Conservation (phyloP, 2,797 vertebrate genomes). For the Meda fulgida region DNA sequence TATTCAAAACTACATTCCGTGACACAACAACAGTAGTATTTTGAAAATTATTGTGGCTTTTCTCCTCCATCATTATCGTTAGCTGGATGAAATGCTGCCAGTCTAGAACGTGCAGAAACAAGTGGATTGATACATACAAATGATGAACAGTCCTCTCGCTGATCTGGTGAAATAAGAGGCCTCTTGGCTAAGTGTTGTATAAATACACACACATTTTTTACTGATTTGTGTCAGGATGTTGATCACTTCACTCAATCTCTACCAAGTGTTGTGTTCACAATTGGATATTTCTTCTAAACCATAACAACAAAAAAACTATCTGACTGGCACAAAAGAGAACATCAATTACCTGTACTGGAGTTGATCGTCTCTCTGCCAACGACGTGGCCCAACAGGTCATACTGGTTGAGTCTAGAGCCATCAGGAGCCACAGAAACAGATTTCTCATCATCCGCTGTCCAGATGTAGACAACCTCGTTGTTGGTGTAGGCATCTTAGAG, state of each 20-base stretch:
- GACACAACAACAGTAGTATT: not conserved
- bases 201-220: not conserved
- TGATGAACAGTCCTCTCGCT: too few species aligned
- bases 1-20: not conserved
- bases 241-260: not conserved
- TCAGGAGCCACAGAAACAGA: slow-evolving; percentile 95
- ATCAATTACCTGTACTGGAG: slow-evolving; percentile 92
- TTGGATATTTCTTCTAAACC: not conserved
- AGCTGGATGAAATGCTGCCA: not conserved
- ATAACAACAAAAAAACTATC: not conserved
- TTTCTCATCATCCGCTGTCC: slow-evolving; percentile 91
- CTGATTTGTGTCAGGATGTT: not conserved
- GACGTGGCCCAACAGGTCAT: slow-evolving; percentile 93
- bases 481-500: slow-evolving; percentile 94
- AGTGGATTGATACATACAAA: too few species aligned
- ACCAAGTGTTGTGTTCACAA: not conserved
- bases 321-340: not conserved
- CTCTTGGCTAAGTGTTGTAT: too few species aligned
- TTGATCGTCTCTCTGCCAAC: slow-evolving; percentile 96
- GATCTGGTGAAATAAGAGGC: too few species aligned
- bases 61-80: not conserved
- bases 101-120: not conserved
- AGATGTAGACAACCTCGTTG: slow-evolving; percentile 95
- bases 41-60: not conserved
- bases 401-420: slow-evolving; percentile 96